Base-by-base conservation (phyloP, 2,113 vertebrate genomes). In the Gavialis gangeticus region DNA sequence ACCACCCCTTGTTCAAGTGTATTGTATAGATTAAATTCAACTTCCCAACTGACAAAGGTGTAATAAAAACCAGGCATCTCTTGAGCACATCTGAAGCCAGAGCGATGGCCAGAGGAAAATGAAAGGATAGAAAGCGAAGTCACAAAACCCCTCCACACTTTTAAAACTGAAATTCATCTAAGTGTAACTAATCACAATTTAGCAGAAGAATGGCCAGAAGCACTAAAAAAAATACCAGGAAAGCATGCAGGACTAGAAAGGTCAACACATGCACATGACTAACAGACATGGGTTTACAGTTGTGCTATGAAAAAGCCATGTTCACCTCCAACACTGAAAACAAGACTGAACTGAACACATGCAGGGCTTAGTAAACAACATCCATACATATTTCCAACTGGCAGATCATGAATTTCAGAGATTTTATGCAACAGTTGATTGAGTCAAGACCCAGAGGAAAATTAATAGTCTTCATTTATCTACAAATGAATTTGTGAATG, bases 171-270 rank as follows among this genome's bases (percentile, higher is more conserved):
- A 73, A 30, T 15, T 6, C 7, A 7, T 93, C 28, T 46, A 63
- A 17, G 15, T 34, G 6, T 82, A 63, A 89, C 21, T 34, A 80
- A 87, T 67, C 54, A 89, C 15, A 92, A 12, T 34, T 91, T 6
- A 88, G 56, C n/a, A 95, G 19, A n/a, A 3, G 27, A 90, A 19
- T 80, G 77, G 64, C n/a, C 63, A 64, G 89, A 95, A 93, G 25
- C 18, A 79, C 2, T 17, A 55, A 84, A 80, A 94, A 16, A 59
- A 87, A 92, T 82, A 1, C 59, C 14, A 69, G 83, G 78, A 5
- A 80, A 57, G 1, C 10, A 63, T 46, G 10, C 1, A 22, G 37
- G 76, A 88, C 12, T 28, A 3, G 5, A 73, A 91, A 88, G 69
- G 21, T 92, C 58, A 88, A 18, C 55, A 12, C 5, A 75, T 0